These are phyloP conservation scores for Myodes glareolus DNA, from an alignment of 2,113 vertebrate species.

Conservation along the genomic window DNA sequence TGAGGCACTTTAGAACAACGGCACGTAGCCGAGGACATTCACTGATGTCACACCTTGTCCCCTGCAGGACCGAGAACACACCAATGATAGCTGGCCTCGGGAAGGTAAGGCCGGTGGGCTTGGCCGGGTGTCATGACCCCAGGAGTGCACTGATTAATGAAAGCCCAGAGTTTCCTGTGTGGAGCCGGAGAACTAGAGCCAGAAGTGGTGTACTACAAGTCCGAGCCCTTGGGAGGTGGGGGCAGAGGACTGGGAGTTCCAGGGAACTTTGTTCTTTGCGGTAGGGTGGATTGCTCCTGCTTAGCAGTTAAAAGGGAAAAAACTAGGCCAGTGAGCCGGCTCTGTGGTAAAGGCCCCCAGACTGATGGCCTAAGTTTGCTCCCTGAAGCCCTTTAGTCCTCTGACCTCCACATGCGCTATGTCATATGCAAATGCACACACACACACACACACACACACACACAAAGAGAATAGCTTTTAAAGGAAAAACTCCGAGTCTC, in stretches of 20 bases:
- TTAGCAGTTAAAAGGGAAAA: background rate
- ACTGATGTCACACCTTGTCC: background rate
- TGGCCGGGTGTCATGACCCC: fast-evolving
- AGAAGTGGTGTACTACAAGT: too few relatives aligned
- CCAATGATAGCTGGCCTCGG: conserved; percentile 97
- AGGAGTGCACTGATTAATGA: fast-evolving
- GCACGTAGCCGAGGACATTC: fast-evolving
- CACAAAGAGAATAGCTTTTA: background rate
- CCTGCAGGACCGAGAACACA: conserved; percentile 96
- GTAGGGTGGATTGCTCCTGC: background rate
- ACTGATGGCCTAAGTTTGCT: background rate
- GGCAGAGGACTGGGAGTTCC: background rate
- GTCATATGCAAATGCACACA: background rate
- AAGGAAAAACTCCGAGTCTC: background rate
- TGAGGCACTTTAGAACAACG: too few relatives aligned
- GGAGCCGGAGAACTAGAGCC: background rate
- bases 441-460: too few relatives aligned
- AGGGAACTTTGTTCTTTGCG: background rate
- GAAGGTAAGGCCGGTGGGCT: conserved; percentile 88
- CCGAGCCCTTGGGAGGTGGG: background rate
- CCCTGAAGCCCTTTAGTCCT: background rate
- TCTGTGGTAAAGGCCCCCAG: background rate
- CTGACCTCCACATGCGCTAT: background rate
- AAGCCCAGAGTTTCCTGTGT: fast-evolving
- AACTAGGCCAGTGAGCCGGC: background rate